Evolutionary conservation across 2,113 vertebrate species (phyloP).

Genomic region (Ciconia stormi): DNA sequence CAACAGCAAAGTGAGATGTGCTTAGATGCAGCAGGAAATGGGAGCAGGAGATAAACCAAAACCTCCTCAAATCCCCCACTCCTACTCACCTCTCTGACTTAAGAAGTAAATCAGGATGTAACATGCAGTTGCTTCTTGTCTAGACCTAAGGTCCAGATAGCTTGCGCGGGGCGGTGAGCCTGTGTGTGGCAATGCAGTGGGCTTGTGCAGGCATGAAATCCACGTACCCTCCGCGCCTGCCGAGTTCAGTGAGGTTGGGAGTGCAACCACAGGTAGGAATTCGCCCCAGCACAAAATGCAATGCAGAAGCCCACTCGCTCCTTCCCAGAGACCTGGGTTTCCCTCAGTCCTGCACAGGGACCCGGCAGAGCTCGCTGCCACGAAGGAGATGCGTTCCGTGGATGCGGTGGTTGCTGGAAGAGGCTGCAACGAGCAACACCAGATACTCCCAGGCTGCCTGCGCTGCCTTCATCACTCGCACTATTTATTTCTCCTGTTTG

Average conservation of each 20-base stretch:
- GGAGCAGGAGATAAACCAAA: background rate
- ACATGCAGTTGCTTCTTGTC: background rate
- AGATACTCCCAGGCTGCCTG: background rate
- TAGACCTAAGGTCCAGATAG: background rate
- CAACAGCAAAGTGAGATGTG: background rate
- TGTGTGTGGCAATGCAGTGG: background rate
- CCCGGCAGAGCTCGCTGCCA: accelerated
- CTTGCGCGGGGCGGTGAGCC: accelerated
- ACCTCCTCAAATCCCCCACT: background rate
- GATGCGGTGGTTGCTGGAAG: background rate
- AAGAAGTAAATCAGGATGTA: background rate
- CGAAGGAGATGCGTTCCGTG: background rate
- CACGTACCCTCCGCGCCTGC: accelerated
- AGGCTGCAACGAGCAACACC: background rate
- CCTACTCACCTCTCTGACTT: background rate
- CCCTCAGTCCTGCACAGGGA: accelerated
- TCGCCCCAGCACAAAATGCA: accelerated
- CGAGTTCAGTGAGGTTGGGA: background rate
- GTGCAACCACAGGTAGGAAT: background rate
- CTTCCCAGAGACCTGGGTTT: background rate
- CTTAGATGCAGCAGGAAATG: background rate
- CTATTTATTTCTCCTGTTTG: background rate
- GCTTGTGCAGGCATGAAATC: background rate
- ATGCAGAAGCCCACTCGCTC: background rate
- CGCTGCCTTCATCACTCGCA: background rate